phyloP scores from a whole-genome alignment of 2,113 vertebrate species.

The Oenanthe oenanthe region DNA sequence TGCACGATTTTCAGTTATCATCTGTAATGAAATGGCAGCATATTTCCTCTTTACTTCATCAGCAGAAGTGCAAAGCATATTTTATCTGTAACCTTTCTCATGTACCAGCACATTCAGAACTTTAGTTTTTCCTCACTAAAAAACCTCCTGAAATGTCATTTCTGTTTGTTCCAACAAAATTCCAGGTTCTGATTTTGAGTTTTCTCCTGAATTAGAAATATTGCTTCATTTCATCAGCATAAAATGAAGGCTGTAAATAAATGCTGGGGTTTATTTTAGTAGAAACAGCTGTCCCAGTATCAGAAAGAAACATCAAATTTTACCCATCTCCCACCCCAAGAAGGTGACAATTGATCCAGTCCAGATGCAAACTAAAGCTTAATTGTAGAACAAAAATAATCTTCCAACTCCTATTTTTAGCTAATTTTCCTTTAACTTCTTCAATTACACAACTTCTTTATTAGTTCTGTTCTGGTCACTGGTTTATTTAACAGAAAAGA shows the following conservation, averaged over 20 bases:
- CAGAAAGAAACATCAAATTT: not conserved
- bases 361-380: not conserved
- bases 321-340: not conserved
- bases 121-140: not conserved
- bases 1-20: not conserved
- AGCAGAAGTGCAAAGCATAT: not conserved
- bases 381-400: not conserved
- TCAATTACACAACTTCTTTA: not conserved
- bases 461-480: not conserved
- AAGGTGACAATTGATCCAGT: not conserved
- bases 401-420: not conserved
- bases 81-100: not conserved
- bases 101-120: not conserved
- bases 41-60: not conserved
- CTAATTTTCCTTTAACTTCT: not conserved
- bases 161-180: not conserved
- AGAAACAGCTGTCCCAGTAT: not conserved
- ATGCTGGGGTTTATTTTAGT: not conserved
- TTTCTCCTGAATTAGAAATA: not conserved
- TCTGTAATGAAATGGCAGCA: not conserved
- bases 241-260: not conserved
- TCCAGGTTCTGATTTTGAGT: not conserved
- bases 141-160: not conserved
- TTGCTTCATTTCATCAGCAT: not conserved
- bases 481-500: not conserved